A percentile compares a stretch with the other conserved stretches of the same genome.
Conservation (phyloP, 2,797 vertebrate species). For the Parauchenoglanis ngamensis region DNA sequence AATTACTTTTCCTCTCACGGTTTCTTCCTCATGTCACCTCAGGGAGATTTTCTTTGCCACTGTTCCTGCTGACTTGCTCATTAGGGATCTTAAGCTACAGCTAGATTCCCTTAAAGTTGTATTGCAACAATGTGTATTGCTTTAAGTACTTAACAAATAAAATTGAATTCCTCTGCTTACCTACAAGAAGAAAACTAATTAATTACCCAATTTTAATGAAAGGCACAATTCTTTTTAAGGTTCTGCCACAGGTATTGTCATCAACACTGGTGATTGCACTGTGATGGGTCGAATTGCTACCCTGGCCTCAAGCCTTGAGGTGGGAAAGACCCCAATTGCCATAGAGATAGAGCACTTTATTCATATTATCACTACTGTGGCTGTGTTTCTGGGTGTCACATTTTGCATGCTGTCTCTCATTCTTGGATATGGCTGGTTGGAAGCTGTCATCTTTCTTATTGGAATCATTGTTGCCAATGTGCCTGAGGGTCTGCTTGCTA, state of each 20-base stretch:
- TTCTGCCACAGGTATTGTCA: slow-evolving; percentile 89
- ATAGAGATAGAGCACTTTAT: slow-evolving; percentile 94
- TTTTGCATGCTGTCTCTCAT: slow-evolving; percentile 95
- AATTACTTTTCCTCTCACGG: background rate
- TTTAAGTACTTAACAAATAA: background rate
- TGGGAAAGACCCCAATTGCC: slow-evolving; percentile 91
- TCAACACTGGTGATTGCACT: slow-evolving; percentile 92
- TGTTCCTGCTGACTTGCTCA: background rate
- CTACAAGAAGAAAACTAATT: background rate
- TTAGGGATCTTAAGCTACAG: background rate
- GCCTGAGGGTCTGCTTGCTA: slow-evolving; percentile 92
- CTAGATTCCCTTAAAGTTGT: background rate
- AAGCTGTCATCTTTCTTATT: slow-evolving; percentile 96
- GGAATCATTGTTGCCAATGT: slow-evolving; percentile 98
- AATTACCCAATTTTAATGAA: background rate
- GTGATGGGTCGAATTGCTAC: slow-evolving; percentile 96
- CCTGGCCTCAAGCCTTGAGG: slow-evolving; percentile 91
- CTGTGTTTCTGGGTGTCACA: slow-evolving; percentile 88
- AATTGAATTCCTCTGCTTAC: background rate
- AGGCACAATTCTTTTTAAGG: slow-evolving; percentile 69
- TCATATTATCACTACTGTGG: slow-evolving; percentile 94
- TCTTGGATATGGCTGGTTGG: slow-evolving; percentile 93
- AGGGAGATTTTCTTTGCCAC: background rate
- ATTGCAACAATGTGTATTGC: background rate
- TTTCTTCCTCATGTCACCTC: background rate